Conservation (phyloP, 35 echinoderm and acorn worm species). For the Heliocidaris erythrogramma region DNA sequence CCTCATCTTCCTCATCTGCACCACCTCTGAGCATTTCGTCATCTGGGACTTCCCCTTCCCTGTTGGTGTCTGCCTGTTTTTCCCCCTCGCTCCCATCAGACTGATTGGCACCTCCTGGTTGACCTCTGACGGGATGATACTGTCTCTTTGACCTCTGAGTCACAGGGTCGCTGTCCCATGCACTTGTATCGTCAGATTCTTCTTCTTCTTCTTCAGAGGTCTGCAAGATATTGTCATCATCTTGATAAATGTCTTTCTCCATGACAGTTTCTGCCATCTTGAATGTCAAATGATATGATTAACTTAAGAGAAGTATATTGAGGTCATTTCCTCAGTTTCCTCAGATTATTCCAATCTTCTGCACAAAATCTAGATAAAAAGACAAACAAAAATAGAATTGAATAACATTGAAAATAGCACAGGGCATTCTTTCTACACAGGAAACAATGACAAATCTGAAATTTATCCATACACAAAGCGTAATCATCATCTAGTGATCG, state of each 20-base stretch:
- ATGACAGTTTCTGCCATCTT: background rate
- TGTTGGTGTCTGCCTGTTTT: background rate
- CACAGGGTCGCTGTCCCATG: conserved; percentile 65
- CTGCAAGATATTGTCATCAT: background rate
- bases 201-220: background rate
- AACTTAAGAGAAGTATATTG: background rate
- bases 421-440: too few species aligned
- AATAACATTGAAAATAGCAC: too few species aligned
- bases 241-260: background rate
- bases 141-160: conserved; percentile 50
- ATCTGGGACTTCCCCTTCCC: background rate
- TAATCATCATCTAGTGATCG: too few species aligned
- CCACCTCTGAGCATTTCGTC: background rate
- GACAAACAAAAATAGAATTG: background rate
- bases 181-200: conserved; percentile 52
- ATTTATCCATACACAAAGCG: too few species aligned
- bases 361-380: background rate
- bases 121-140: conserved; percentile 61
- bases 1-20: background rate
- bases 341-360: background rate
- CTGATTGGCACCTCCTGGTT: background rate
- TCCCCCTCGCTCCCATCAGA: background rate
- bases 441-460: too few species aligned
- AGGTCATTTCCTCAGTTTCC: background rate
- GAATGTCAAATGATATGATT: too few species aligned